These are phyloP conservation scores for Electrona antarctica DNA, from an alignment of 2,113 vertebrate genomes.

Conservation along the genomic window DNA sequence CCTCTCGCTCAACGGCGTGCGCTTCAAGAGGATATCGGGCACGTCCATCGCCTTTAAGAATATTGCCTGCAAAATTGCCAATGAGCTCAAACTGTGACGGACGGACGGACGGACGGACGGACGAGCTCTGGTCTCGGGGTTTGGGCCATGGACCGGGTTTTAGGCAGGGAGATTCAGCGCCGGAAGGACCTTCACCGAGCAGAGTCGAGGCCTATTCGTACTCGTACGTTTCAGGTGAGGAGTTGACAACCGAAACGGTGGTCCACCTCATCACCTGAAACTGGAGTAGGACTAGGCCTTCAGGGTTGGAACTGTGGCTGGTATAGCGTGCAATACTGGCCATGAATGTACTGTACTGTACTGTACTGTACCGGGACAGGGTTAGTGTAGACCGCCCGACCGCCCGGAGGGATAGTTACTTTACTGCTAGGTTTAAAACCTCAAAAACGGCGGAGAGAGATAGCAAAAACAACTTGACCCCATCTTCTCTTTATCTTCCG, in stretches of 20 bases:
- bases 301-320: slow-evolving; percentile 80
- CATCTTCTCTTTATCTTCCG: not conserved
- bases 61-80: slow-evolving; percentile 98
- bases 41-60: slow-evolving; percentile 98
- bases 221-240: too few species aligned
- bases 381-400: slow-evolving; percentile 70
- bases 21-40: slow-evolving; percentile 97
- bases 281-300: too few species aligned
- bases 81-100: slow-evolving; percentile 96
- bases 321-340: slow-evolving; percentile 77
- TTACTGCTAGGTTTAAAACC: slow-evolving; percentile 47
- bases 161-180: slow-evolving; percentile 64
- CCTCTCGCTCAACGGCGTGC: slow-evolving; percentile 93
- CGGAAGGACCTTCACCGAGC: slow-evolving; percentile 58
- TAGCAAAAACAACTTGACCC: slow-evolving; percentile 48
- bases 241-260: too few species aligned
- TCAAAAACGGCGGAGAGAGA: slow-evolving; percentile 48
- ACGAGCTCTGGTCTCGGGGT: slow-evolving; percentile 43
- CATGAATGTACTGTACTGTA: slow-evolving; percentile 84
- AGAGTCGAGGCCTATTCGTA: slow-evolving; percentile 52
- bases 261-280: too few species aligned
- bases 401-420: slow-evolving; percentile 14
- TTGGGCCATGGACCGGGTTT: slow-evolving; percentile 63
- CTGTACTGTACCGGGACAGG: slow-evolving; percentile 58
- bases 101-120: slow-evolving; percentile 34